These are phyloP conservation scores for Pycnomerus fuliginosus DNA, from an alignment of 2,888 invertebrate genomes.

Conservation along the genomic window DNA sequence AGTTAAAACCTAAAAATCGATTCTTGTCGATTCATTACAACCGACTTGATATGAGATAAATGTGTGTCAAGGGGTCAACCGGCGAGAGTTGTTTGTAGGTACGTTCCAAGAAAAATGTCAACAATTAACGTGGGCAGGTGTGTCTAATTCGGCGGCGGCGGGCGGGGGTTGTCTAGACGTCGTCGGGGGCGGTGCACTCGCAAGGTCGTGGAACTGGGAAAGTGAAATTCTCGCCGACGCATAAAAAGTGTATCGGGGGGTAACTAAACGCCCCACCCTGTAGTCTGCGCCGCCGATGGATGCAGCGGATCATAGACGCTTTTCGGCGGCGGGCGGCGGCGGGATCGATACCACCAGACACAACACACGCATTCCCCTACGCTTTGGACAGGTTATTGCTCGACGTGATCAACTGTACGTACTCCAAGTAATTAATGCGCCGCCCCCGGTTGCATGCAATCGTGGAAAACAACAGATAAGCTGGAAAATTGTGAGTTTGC, in stretches of 20 bases:
- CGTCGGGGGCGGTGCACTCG: conserved; percentile 38
- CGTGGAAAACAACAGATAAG: no score
- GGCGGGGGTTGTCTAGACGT: conserved; percentile 37
- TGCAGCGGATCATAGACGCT: conserved; percentile 21
- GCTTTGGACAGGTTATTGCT: no score
- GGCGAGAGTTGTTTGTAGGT: conserved; percentile 24
- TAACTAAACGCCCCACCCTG: no score
- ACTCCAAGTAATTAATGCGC: no score
- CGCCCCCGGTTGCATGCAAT: no score
- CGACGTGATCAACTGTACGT: no score
- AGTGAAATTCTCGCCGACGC: conserved; percentile 48
- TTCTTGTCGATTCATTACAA: no score
- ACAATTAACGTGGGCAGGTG: no score
- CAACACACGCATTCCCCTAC: conserved; percentile 42
- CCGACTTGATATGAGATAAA: no score
- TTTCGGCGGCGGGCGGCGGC: conserved; percentile 20
- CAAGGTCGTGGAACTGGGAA: conserved; percentile 53
- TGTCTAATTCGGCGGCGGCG: conserved; percentile 6
- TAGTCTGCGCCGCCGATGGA: conserved; percentile 15
- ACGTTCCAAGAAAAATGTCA: no score
- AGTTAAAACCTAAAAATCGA: no score
- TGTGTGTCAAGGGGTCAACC: conserved; percentile 22
- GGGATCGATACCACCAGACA: conserved; percentile 59
- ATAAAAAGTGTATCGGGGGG: not conserved
- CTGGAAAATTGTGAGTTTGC: no score